These are phyloP conservation scores for Ammodramus savannarum DNA, from an alignment of 2,113 vertebrate genomes.

Conservation along the genomic window DNA sequence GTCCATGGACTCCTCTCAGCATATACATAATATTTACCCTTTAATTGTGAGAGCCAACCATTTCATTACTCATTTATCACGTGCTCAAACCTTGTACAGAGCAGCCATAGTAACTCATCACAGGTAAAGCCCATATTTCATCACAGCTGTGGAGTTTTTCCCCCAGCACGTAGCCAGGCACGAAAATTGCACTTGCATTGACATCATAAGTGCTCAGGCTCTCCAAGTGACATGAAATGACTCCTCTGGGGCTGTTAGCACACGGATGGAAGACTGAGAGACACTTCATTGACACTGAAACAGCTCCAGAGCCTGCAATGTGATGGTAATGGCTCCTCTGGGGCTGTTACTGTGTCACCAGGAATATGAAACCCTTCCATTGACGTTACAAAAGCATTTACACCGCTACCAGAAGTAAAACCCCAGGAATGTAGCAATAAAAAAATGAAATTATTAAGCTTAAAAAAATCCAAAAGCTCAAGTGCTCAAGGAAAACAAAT, in stretches of 20 bases:
- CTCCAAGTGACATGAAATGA: not conserved
- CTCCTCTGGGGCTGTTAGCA: slow-evolving; percentile 32
- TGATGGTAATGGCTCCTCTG: not conserved
- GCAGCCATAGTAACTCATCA: not conserved
- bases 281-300: slow-evolving; percentile 50
- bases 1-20: not conserved
- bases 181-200: slow-evolving; percentile 17
- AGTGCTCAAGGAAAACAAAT: not conserved
- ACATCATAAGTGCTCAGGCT: not conserved
- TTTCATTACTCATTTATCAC: not conserved
- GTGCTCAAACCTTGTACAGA: not conserved
- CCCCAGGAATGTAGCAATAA: not conserved
- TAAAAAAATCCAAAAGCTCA: not conserved
- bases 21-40: not conserved
- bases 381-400: not conserved
- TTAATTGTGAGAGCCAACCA: not conserved
- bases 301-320: not conserved
- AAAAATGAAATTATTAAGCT: not conserved
- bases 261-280: not conserved
- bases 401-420: not conserved
- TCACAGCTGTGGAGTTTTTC: not conserved
- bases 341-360: not conserved
- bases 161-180: not conserved
- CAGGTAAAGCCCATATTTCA: slow-evolving; percentile 19
- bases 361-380: not conserved